phyloP scores from a whole-genome alignment of 2,113 vertebrate genomes.

The Nymphicus hollandicus region DNA sequence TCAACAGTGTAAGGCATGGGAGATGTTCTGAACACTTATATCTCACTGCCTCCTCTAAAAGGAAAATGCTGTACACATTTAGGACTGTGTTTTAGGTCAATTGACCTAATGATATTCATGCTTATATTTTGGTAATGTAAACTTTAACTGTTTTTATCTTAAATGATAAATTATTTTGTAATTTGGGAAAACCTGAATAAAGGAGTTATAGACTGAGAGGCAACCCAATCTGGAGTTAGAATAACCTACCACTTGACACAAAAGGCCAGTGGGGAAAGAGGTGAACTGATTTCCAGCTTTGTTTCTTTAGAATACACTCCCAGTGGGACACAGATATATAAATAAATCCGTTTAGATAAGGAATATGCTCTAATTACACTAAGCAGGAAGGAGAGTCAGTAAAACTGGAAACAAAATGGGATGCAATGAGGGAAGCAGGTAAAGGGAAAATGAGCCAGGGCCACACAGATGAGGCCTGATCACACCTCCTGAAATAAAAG shows the following conservation, averaged over 20 bases:
- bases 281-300: not conserved
- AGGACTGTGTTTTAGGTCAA: not conserved
- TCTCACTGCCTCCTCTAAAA: not conserved
- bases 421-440: not conserved
- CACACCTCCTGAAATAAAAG: not conserved
- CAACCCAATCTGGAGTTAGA: not conserved
- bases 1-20: fast-evolving
- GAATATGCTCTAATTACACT: not conserved
- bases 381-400: not conserved
- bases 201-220: not conserved
- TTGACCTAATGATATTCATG: not conserved
- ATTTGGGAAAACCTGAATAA: not conserved
- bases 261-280: not conserved
- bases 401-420: not conserved
- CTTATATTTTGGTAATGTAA: not conserved
- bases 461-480: not conserved
- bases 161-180: not conserved
- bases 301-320: not conserved
- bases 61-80: not conserved
- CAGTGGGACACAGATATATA: not conserved
- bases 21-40: not conserved
- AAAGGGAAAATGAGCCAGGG: not conserved
- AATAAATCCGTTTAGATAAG: not conserved
- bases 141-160: not conserved
- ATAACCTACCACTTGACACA: not conserved